These are phyloP conservation scores for Gnathochromis pfefferi DNA, from an alignment of 2,113 vertebrate species.

Conservation along the genomic window DNA sequence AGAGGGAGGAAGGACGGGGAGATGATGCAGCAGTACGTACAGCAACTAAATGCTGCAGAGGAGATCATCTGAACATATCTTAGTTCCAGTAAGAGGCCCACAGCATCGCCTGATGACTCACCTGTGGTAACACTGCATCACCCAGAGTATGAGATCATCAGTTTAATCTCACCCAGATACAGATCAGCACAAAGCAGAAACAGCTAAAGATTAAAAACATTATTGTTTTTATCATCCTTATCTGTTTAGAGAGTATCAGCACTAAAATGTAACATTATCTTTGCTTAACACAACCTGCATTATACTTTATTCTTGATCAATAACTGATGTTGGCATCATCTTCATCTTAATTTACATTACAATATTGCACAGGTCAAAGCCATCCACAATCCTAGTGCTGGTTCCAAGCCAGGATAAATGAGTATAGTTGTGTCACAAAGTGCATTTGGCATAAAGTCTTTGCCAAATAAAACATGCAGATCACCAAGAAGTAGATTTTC, in stretches of 20 bases:
- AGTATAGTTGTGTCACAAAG: neutral
- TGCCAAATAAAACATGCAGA: neutral
- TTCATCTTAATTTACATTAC: neutral
- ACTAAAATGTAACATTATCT: neutral
- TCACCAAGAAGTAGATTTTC: neutral
- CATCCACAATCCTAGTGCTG: neutral
- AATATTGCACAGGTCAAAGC: neutral
- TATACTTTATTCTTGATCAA: constrained; percentile 2
- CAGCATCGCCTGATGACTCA: constrained; percentile 53
- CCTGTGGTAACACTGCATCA: constrained; percentile 43
- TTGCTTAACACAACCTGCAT: neutral
- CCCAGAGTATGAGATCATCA: constrained; percentile 54
- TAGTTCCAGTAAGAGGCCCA: constrained; percentile 53
- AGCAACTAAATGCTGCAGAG: constrained; percentile 11
- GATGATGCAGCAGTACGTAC: constrained; percentile 35
- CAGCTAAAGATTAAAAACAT: neutral
- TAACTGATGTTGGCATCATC: neutral
- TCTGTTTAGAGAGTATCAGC: neutral
- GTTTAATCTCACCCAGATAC: constrained; percentile 4
- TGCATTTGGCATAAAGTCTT: neutral
- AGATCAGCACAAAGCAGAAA: neutral
- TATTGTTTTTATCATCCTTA: neutral
- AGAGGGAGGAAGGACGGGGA: neutral
- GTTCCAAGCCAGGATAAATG: neutral
- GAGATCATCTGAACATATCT: constrained; percentile 29